Evolutionary conservation across 2,113 vertebrate genomes (phyloP).

Genomic region (Saccopteryx bilineata): DNA sequence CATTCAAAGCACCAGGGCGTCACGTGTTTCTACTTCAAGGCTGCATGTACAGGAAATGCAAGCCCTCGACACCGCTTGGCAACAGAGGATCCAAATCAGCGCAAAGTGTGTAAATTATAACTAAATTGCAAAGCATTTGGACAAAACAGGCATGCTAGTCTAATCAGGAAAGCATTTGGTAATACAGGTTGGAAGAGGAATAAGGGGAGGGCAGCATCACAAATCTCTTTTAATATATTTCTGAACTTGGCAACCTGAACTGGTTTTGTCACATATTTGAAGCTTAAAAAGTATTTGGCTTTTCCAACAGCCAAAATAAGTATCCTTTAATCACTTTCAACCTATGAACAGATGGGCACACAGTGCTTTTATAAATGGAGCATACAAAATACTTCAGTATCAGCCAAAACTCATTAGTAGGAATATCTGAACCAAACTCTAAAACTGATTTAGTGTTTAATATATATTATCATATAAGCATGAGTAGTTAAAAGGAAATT

Average conservation of each 20-base stretch:
- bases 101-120: slow-evolving; percentile 78
- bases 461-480: slow-evolving; percentile 85
- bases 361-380: slow-evolving; percentile 89
- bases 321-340: slow-evolving; percentile 91
- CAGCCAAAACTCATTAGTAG: slow-evolving; percentile 91
- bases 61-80: slow-evolving; percentile 76
- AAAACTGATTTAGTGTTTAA: slow-evolving; percentile 84
- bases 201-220: slow-evolving; percentile 71
- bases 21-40: slow-evolving; percentile 76
- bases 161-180: slow-evolving; percentile 75
- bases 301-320: slow-evolving; percentile 90
- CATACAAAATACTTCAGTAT: slow-evolving; percentile 89
- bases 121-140: slow-evolving; percentile 79
- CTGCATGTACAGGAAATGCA: slow-evolving; percentile 65
- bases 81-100: slow-evolving; percentile 74
- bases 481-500: slow-evolving; percentile 79
- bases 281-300: slow-evolving; percentile 89
- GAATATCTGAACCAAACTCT: slow-evolving; percentile 88
- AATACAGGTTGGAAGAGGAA: slow-evolving; percentile 70
- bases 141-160: slow-evolving; percentile 60
- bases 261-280: slow-evolving; percentile 88
- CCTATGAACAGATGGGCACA: slow-evolving; percentile 92
- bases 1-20: slow-evolving; percentile 49
- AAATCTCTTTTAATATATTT: slow-evolving; percentile 83
- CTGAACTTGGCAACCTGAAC: slow-evolving; percentile 87